phyloP scores from a whole-genome alignment of 1,140 invertebrate species.

The Caenorhabditis latens region DNA sequence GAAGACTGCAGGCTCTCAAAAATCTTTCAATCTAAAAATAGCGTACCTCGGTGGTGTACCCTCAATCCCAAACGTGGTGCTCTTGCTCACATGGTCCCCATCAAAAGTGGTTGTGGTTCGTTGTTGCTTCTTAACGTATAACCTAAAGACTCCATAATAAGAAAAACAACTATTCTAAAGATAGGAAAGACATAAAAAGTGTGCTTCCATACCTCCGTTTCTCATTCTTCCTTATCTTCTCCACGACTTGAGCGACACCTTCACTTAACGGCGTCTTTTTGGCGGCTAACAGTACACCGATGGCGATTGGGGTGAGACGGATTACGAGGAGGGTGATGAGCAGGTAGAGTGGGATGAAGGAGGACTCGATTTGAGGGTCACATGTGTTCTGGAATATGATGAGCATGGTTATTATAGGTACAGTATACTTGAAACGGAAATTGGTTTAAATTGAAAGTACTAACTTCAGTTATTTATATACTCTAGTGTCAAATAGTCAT shows the following conservation, averaged over 20 bases:
- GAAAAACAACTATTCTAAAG: conserved; percentile 32
- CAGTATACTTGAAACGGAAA: too few species aligned
- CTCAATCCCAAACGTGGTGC: conserved; percentile 63
- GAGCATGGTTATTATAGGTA: background rate
- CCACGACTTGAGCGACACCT: conserved; percentile 63
- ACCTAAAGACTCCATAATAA: too few species aligned
- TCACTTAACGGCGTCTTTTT: conserved; percentile 68
- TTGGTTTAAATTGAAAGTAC: too few species aligned
- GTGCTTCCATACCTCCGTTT: conserved; percentile 64
- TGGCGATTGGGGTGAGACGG: conserved; percentile 67
- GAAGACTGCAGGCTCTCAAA: too few species aligned
- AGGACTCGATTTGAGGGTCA: conserved; percentile 69
- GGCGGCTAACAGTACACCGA: conserved; percentile 64
- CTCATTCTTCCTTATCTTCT: conserved; percentile 63
- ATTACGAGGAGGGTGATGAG: conserved; percentile 67
- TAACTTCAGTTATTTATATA: too few species aligned
- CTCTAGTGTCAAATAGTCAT: too few species aligned
- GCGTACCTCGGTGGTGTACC: conserved; percentile 23
- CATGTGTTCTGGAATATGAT: conserved; percentile 72
- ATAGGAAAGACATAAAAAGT: conserved; percentile 17
- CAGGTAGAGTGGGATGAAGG: conserved; percentile 68
- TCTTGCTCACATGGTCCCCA: conserved; percentile 50
- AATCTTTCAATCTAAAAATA: background rate
- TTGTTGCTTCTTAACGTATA: conserved; percentile 69
- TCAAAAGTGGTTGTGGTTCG: conserved; percentile 52